Base-by-base conservation (phyloP, 2,797 vertebrate genomes). In the Sphaeramia orbicularis region DNA sequence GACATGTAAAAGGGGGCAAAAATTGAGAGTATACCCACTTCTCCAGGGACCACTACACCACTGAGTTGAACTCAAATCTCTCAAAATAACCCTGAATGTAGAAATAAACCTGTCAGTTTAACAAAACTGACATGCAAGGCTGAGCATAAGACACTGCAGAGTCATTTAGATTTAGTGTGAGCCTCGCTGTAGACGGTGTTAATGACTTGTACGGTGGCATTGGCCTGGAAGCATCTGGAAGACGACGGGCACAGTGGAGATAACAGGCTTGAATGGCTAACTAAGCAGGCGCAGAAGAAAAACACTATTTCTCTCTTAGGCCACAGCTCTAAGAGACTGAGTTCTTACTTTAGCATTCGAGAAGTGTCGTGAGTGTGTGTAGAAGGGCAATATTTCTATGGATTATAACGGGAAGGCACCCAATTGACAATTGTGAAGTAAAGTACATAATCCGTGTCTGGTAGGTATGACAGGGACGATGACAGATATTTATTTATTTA, bases 341-440 rank as follows among this genome's bases (percentile, higher is more conserved):
- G 19, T n/a, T 11, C 65, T 44, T 1, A 13, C 45, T 53, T 56
- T 50, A 5, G 24, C 42, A 42, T 73, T 57, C 15, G 51, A 41
- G 44, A 41, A 10, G 19, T 53, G 6, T 4, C 2, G 14, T n/a
- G 4, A 36, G 45, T 60, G 32, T 50, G 55, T 51, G 21, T 44
- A 4, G 55, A 35, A 38, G 7, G 30, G 16, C 10, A 18, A 32
- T 71, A 61, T 55, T 78, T 49, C 65, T 72, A 47, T 54, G 19
- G 43, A 54, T 60, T 40, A 27, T 60, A 32, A 74, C 18, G 9
- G 66, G 35, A 65, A 44, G 8, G 45, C 49, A 3, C 30, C 43
- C 9, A 48, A 12, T 35, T 71, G 64, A 75, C 50, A 40, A 14
- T 16, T 62, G 71, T 78, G 60, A 74, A 71, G 74, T 78, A 13